These are phyloP conservation scores for Pherbina coryleti DNA, from an alignment of 2,888 invertebrate species.

Conservation along the genomic window DNA sequence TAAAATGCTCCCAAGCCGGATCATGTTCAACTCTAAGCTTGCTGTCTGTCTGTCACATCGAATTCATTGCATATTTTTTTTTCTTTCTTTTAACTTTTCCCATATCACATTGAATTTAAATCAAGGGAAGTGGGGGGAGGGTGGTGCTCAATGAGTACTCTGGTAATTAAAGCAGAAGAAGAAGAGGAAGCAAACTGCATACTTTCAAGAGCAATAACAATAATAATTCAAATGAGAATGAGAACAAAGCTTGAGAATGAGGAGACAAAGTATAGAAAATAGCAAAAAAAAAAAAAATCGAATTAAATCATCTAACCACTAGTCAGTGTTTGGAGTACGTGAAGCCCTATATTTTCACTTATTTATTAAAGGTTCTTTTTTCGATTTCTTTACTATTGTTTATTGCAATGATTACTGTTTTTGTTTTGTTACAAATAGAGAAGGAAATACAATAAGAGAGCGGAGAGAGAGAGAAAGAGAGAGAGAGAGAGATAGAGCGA, in stretches of 20 bases:
- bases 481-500: no score
- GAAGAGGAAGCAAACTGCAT: background rate
- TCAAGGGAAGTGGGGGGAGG: no score
- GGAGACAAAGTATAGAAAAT: background rate
- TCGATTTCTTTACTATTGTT: background rate
- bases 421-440: no score
- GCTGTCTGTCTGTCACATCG: background rate
- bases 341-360: conserved; percentile 46
- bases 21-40: no score
- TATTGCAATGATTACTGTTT: background rate
- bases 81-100: background rate
- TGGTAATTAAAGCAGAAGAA: background rate
- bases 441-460: no score
- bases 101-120: background rate
- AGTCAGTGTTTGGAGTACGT: conserved; percentile 18
- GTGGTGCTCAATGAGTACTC: background rate
- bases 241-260: conserved; percentile 26
- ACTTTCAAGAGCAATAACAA: conserved; percentile 13
- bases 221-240: conserved; percentile 29
- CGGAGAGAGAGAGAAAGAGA: no score
- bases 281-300: background rate
- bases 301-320: conserved; percentile 2
- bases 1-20: no score
- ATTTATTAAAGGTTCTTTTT: conserved; percentile 3
- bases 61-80: background rate